These are phyloP conservation scores for Calliphora vicina DNA, from an alignment of 1,140 invertebrate species.

Conservation along the genomic window DNA sequence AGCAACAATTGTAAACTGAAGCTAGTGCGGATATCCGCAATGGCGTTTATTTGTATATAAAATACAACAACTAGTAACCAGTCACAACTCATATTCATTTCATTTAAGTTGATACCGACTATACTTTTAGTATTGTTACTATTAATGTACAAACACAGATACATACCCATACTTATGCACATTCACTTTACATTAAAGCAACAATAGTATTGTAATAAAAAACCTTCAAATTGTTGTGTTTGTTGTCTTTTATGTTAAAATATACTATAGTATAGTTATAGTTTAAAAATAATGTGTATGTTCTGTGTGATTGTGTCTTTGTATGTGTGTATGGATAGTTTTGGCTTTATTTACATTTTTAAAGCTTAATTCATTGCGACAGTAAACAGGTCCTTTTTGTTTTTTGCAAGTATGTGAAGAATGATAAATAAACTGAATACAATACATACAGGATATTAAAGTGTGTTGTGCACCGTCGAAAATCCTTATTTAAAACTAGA, in stretches of 20 bases:
- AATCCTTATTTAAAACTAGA: no score
- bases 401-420: neutral
- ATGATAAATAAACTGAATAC: no score
- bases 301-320: neutral
- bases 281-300: no score
- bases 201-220: no score
- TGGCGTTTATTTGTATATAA: slow-evolving; percentile 32
- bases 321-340: neutral
- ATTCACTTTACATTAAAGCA: neutral
- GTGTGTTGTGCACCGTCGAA: no score
- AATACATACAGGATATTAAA: no score
- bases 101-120: neutral
- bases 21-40: slow-evolving; percentile 29
- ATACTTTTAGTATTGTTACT: neutral
- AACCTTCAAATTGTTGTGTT: no score
- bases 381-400: slow-evolving; percentile 17
- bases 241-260: no score
- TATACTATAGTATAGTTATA: no score
- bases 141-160: neutral
- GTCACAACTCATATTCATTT: slow-evolving; percentile 26
- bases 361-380: slow-evolving; percentile 17
- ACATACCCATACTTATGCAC: neutral
- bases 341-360: slow-evolving; percentile 11
- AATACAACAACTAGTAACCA: neutral
- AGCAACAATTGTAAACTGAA: neutral